Conservation (phyloP, 2,113 vertebrate species). For the Calyptomena viridis region DNA sequence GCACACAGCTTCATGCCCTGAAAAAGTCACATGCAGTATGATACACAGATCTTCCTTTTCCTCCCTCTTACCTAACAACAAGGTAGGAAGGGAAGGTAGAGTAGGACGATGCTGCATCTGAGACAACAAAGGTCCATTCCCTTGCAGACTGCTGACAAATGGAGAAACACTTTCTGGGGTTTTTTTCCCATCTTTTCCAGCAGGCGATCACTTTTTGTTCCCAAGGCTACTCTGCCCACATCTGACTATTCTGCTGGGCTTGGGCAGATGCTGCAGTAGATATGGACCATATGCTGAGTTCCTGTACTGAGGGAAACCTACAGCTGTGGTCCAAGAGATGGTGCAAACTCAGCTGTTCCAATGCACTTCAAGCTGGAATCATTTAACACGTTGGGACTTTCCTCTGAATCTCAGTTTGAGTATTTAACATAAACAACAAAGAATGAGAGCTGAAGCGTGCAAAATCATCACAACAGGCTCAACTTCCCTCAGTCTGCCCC, state of each 20-base stretch:
- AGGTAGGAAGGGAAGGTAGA: not conserved
- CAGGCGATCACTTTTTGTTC: not conserved
- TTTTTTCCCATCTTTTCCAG: not conserved
- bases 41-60: not conserved
- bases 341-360: not conserved
- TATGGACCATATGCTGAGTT: not conserved
- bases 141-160: not conserved
- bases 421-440: not conserved
- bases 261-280: not conserved
- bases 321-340: not conserved
- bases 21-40: not conserved
- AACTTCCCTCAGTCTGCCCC: not conserved
- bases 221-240: not conserved
- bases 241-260: not conserved
- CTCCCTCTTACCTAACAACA: not conserved
- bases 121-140: not conserved
- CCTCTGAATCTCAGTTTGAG: not conserved
- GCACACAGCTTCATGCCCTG: accelerated
- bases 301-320: not conserved
- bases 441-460: not conserved
- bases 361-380: not conserved
- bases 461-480: not conserved
- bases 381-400: not conserved
- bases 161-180: not conserved
- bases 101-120: not conserved